These are phyloP conservation scores for Pterostichus niger DNA, from an alignment of 2,888 invertebrate genomes.

Conservation along the genomic window DNA sequence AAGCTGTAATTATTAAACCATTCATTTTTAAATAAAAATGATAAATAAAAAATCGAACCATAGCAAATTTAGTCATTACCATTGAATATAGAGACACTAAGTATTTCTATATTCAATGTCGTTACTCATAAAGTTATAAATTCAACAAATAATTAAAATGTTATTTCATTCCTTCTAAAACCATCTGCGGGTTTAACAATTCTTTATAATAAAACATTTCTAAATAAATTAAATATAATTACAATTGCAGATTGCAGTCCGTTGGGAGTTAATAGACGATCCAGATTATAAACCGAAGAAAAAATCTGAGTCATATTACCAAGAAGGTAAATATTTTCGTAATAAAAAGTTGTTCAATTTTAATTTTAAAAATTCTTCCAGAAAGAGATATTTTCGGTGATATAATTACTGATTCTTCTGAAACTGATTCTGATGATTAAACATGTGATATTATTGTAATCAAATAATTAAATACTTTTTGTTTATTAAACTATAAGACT, in stretches of 20 bases:
- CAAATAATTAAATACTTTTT: background rate
- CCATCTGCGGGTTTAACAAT: too few relatives aligned
- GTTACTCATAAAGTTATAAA: too few relatives aligned
- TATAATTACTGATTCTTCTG: slow-evolving; percentile 10
- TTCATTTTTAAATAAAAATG: too few relatives aligned
- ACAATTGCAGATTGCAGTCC: slow-evolving; percentile 51
- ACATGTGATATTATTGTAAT: background rate
- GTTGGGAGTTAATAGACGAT: slow-evolving; percentile 57
- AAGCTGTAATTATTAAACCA: slow-evolving; percentile 78
- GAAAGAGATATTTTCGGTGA: slow-evolving; percentile 37
- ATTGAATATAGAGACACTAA: too few relatives aligned
- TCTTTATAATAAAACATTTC: background rate
- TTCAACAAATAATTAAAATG: too few relatives aligned
- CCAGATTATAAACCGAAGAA: slow-evolving; percentile 3
- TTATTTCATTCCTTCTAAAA: too few relatives aligned
- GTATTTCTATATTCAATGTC: too few relatives aligned
- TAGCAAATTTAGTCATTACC: too few relatives aligned
- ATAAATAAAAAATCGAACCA: too few relatives aligned
- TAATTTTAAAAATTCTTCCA: background rate
- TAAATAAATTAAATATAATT: slow-evolving; percentile 44
- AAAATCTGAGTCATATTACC: slow-evolving; percentile 2
- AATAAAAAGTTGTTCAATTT: background rate
- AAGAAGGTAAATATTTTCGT: slow-evolving; percentile 52
- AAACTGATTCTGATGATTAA: slow-evolving; percentile 35
- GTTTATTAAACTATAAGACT: too few relatives aligned